Base-by-base conservation (phyloP, 2,888 invertebrate genomes). In the Corbicula japonica region DNA sequence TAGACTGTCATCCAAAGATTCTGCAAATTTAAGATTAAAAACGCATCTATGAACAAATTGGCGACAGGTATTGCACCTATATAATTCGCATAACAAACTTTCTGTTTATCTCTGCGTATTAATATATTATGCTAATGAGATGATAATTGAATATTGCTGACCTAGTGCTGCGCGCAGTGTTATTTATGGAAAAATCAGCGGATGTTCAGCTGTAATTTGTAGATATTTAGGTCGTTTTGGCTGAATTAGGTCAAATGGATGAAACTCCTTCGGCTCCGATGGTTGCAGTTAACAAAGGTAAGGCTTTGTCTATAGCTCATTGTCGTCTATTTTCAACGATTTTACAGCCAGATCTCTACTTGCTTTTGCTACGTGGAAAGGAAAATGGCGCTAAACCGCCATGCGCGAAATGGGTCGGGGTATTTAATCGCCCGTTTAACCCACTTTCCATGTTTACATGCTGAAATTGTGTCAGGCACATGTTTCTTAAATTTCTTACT, bases 161-260 rank as follows among this genome's bases (percentile, higher is more conserved):
- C 88, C 88, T 84, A 85, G 72, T 87, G 85, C 86, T 79, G 85
- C 79, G 84, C 63, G 81, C 62, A 44, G 70, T 81, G 85, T 88
- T 89, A 89, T 90, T 90, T 90, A 89, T 88, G 89, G 87, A 88
- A 84, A 50, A 75, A 78, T 72, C 83, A 81, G 85, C 87, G 86
- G 87, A 88, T 87, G 84, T 84, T 80, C 82, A 80, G 84, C 80
- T 85, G 84, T 88, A 83, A 86, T 85, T 84, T 76, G 84, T 84
- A 80, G 84, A 84, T 87, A 87, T 88, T 88, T 86, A 84, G 88
- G 87, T 87, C 87, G 88, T 82, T 80, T 80, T 83, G 85, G 86
- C 84, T 86, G 83, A 86, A 87, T 76, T 87, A 84, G 88, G 89
- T 84, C 86, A 87, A 76, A 80, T 87, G 82, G 83, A 87, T 86